Evolutionary conservation across 2,888 invertebrate species (phyloP).

Genomic region (Choristoneura rosaceana): DNA sequence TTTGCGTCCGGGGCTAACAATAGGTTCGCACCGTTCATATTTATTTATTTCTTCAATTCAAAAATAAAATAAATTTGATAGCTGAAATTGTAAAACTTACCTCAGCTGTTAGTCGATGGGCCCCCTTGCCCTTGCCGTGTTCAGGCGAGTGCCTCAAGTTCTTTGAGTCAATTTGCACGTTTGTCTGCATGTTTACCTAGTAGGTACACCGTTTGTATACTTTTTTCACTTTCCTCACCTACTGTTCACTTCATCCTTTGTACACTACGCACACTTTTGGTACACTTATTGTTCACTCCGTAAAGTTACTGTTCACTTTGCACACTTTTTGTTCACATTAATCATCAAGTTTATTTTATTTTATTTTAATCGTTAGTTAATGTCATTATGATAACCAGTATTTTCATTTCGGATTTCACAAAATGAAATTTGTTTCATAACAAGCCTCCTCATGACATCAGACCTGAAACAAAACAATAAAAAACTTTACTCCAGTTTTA

Average conservation of each 20-base stretch:
- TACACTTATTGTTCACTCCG: not conserved
- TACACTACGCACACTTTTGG: not conserved
- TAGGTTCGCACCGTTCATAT: no score
- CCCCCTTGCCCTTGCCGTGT: constrained; percentile 83
- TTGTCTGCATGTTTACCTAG: constrained; percentile 87
- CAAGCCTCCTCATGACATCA: not conserved
- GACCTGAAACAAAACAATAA: constrained; percentile 1
- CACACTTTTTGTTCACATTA: constrained; percentile 26
- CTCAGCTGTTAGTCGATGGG: constrained; percentile 80
- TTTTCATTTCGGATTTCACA: not conserved
- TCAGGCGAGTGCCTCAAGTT: constrained; percentile 87
- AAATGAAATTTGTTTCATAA: not conserved
- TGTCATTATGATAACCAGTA: not conserved
- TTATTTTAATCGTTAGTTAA: not conserved
- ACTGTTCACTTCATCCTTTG: constrained; percentile 12
- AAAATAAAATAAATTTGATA: no score
- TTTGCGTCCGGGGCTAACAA: no score
- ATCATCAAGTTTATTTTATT: no score
- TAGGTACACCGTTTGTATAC: no score
- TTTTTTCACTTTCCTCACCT: constrained; percentile 30
- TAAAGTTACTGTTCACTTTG: constrained; percentile 14
- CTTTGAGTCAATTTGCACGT: constrained; percentile 91
- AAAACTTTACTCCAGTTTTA: not conserved
- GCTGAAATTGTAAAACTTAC: constrained; percentile 63
- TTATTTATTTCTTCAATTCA: no score